Base-by-base conservation (phyloP, 2,888 invertebrate species). In the Cheilosia impressa region DNA sequence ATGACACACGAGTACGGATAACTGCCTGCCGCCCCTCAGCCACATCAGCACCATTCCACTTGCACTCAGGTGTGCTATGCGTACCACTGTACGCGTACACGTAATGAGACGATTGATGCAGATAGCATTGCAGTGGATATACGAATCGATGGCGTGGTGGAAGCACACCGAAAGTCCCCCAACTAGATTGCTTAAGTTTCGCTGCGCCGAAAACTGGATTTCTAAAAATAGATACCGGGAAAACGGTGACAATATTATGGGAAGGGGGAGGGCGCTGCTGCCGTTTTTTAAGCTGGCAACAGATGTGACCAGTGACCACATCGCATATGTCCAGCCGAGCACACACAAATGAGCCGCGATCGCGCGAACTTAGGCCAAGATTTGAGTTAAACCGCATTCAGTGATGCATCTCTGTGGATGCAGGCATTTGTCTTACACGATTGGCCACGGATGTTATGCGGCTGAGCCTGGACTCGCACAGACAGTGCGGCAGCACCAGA, bases 141-240 rank as follows among this genome's bases (percentile, higher is more conserved):
- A 52, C 52, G 27, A 65, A 69, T 76, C 58, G 47, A 76, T 71
- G 62, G 65, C 53, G 50, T 80, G 43, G 66, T 60, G 62, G 62
- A 75, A 71, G 71, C 71, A 71, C 60, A 50, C 41, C 41, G 38
- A 71, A 71, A 71, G 68, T 69, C 57, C 69, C 69, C 84, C 69
- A 85, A 85, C 85, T 85, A 80, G 85, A 80, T 80, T 85, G 85
- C 76, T 77, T 72, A 66, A 84, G 76, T 85, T 76, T 85, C 71
- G 80, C 76, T 80, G 85, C 80, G 85, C 80, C 85, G 60, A 85
- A 85, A 76, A 85, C 85, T 80, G 80, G 85, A 85, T 80, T 85
- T 85, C 85, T 80, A 85, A 76, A 85, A 85, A 85, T 85, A 85
- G 85, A 66, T 50, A 55, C 75, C 79, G 75, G 84, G 24, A 79